Evolutionary conservation across 2,888 invertebrate genomes (phyloP), one percentile per base, ranked within the genome.

Genomic region (Exocentrus adspersus): DNA sequence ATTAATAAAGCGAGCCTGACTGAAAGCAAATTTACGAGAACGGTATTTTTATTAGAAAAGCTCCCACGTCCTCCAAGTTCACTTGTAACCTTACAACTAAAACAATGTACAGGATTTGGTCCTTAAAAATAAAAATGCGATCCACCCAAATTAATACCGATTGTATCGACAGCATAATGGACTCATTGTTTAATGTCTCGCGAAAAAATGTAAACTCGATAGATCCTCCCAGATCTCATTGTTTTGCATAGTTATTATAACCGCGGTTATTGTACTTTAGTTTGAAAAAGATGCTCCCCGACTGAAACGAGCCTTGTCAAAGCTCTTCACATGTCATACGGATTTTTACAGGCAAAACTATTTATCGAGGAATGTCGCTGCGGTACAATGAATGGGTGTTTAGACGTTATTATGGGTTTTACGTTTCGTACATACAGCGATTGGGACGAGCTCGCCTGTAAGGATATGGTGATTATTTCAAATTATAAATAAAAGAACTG

Each of bases 371-470:
- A 60, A 60, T 42, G 57, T 53, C 58, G 60, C 41, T 58, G 60
- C 67, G 52, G 61, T 60, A 64, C 67, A 67, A 67, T 67, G 64
- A 64, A 62, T 64, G 67, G 62, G 67, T 62, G 64, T 67, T 53
- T 48, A n/a, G 9, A 12, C 16, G 20, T 57, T 32, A 45, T 46
- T 46, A 12, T 30, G 57, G 42, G 19, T 46, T 45, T n/a, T 46
- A 46, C 45, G 45, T 57, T 37, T 46, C 43, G 32, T 32, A 57
- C 43, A 21, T 32, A 57, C 57, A 57, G 20, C 57, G 46, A 12
- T 32, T 30, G 46, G 57, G 57, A 57, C 28, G 57, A 45, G 19
- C 46, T 43, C 5, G 43, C 24, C 42, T 20, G 32, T 46, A 42
- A 2, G 19, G 45, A 30, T 57, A 32, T 24, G 43, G 3, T 19